phyloP scores from a whole-genome alignment of 1,140 invertebrate species.

The Globodera rostochiensis region DNA sequence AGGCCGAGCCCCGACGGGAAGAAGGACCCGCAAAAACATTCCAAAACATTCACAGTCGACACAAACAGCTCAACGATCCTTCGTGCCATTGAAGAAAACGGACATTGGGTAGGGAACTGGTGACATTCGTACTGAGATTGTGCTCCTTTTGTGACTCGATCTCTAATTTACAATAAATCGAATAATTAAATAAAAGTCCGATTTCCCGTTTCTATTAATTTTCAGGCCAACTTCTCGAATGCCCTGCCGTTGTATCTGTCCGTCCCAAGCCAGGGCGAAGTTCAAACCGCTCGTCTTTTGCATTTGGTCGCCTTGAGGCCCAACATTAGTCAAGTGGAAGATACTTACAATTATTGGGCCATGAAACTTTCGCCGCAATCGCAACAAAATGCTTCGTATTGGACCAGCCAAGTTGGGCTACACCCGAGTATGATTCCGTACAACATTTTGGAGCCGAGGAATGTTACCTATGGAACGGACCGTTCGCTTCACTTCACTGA shows the following conservation, averaged over 20 bases:
- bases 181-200: background rate
- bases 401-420: slow-evolving; percentile 29
- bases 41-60: slow-evolving; percentile 23
- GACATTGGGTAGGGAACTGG: slow-evolving; percentile 6
- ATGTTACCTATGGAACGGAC: slow-evolving; percentile 31
- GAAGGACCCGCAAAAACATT: slow-evolving; percentile 53
- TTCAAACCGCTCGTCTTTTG: slow-evolving; percentile 41
- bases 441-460: slow-evolving; percentile 24
- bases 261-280: slow-evolving; percentile 61
- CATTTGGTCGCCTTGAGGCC: slow-evolving; percentile 3
- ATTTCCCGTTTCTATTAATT: background rate
- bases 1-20: slow-evolving; percentile 38
- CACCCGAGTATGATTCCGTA: slow-evolving; percentile 18
- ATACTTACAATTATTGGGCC: slow-evolving; percentile 18
- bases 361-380: slow-evolving; percentile 16
- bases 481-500: slow-evolving; percentile 53
- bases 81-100: slow-evolving; percentile 13
- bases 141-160: background rate
- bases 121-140: background rate
- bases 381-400: slow-evolving; percentile 19
- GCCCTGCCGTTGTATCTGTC: slow-evolving; percentile 48
- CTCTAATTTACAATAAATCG: background rate
- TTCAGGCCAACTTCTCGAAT: slow-evolving; percentile 37
- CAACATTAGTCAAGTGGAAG: background rate
- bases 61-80: background rate